Percentiles rank a stretch among this genome's conserved stretches.
These are phyloP conservation scores for Nomada fabriciana DNA, from an alignment of 2,888 invertebrate species.

Conservation along the genomic window DNA sequence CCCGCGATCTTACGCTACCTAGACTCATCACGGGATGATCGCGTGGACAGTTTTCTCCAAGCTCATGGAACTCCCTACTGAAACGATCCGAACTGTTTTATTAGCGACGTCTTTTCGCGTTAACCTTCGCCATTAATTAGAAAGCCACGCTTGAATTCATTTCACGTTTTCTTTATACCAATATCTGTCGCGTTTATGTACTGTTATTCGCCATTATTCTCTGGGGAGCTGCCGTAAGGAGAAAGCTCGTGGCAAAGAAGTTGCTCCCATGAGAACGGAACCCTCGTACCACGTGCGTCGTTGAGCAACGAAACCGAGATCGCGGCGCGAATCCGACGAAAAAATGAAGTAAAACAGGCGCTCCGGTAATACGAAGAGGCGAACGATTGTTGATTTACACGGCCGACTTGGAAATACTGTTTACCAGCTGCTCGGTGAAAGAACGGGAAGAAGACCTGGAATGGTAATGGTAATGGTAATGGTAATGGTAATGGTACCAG, in stretches of 20 bases:
- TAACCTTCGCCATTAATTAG: conserved; percentile 25
- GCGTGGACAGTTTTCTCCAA: not conserved
- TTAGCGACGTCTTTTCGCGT: not conserved
- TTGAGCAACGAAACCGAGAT: conserved; percentile 25
- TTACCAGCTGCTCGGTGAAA: conserved; percentile 53
- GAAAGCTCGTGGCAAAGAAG: conserved; percentile 54
- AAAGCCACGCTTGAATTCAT: conserved; percentile 17
- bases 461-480: conserved; percentile 69
- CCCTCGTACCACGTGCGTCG: not conserved
- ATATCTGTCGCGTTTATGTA: not conserved
- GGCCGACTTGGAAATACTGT: conserved; percentile 63
- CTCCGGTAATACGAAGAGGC: conserved; percentile 54
- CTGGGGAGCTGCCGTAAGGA: conserved; percentile 44
- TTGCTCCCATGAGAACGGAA: conserved; percentile 39
- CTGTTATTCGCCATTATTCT: conserved; percentile 50
- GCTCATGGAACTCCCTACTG: not conserved
- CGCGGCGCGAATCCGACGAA: conserved; percentile 15
- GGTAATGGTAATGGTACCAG: conserved; percentile 72
- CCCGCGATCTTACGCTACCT: not conserved
- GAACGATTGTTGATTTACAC: conserved; percentile 71
- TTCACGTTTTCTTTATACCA: conserved; percentile 28
- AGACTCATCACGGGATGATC: not conserved
- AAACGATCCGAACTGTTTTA: not conserved
- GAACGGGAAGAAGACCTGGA: conserved; percentile 62
- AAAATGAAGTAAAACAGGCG: conserved; percentile 57